Evolutionary conservation across 2,888 invertebrate genomes (phyloP), one percentile per base, ranked within the genome.

Genomic region (Drosophila anomelani): DNA sequence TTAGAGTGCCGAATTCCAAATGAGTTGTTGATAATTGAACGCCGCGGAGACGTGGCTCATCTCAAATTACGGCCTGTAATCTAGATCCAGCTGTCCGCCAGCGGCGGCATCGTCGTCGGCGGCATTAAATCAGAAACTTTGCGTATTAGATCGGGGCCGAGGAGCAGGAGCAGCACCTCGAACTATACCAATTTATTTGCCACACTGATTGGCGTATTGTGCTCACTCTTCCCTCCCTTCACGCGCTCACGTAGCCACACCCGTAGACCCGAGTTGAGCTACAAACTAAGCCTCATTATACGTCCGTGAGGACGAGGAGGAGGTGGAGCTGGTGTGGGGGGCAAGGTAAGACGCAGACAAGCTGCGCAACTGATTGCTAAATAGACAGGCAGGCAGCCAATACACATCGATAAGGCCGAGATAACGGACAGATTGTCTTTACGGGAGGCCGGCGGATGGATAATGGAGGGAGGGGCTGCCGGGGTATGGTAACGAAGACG

Each of bases 291-390:
- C 74, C 78, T 77, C 77, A 77, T 77, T 77, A 77, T 77, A 63
- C 57, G 53, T 54, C 53, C 49, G 13, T n/a, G n/a, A 26, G 46
- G 15, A 46, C 23, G 1, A 20, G 44, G 15, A 2, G 23, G 20
- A 1, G 20, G 20, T 7, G 43, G 12, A 4, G 20, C 15, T 6
- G 23, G 5, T 9, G 46, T 4, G 26, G 26, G 23, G 43, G 34
- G 32, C 43, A n/a, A 23, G 70, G 67, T 55, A 54, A 72, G 74
- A 57, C 55, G 53, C 43, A 68, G 62, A 61, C 66, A 55, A 51
- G 59, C 78, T 66, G 71, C 34, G 54, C 69, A 73, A 63, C 66
- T 79, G 85, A 88, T 81, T 87, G 78, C 71, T 63, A 61, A 71
- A 73, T 59, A 59, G 82, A 81, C 81, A 76, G 66, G 64, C 74